Base-by-base conservation (phyloP, 2,888 invertebrate genomes). In the Eilema griseolum region DNA sequence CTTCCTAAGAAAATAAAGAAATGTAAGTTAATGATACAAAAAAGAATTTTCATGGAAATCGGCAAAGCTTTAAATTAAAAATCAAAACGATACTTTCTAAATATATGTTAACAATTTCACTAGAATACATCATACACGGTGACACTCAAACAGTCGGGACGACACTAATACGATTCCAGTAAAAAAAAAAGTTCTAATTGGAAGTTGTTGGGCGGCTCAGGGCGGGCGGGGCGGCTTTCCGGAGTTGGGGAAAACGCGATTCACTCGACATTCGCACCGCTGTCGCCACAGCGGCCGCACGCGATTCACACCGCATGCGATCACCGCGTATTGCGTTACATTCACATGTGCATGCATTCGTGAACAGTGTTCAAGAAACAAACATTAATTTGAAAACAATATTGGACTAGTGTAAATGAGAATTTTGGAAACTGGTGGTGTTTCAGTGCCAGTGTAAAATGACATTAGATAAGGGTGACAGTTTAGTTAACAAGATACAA, bases 391-490 rank as follows among this genome's bases (percentile, higher is more conserved):
- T 41, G 65, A 46, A 63, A 24, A 56, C n/a, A 71, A 56, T 28
- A 24, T 28, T 23, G 23, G 56, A 56, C 24, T 37, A 67, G 74
- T 81, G 78, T 73, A 62, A 73, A 77, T 75, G 65, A 74, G 62
- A 71, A 65, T 73, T 73, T 60, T 56, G 33, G n/a, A 52, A 31
- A 68, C 68, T 65, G 67, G 67, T 24, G 28, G 74, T 79, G 70
- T 67, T 72, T 71, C 59, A 82, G 85, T 86, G 86, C 69, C 72
- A 80, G 89, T 92, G 89, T 85, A 92, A 85, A 77, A 95, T 95
- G 95, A 95, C 95, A 84, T 89, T 95, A 89, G 95, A 95, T 89
- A 89, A 92, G 83, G 91, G 90, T 84, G 94, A 95, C 74, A 93
- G 91, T 89, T 92, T 95, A 75, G 90, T 92, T 79, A 94, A 91